Evolutionary conservation across 1,140 invertebrate species (phyloP), one percentile per base, ranked within the genome.

Genomic region (Gonioctena quinquepunctata): DNA sequence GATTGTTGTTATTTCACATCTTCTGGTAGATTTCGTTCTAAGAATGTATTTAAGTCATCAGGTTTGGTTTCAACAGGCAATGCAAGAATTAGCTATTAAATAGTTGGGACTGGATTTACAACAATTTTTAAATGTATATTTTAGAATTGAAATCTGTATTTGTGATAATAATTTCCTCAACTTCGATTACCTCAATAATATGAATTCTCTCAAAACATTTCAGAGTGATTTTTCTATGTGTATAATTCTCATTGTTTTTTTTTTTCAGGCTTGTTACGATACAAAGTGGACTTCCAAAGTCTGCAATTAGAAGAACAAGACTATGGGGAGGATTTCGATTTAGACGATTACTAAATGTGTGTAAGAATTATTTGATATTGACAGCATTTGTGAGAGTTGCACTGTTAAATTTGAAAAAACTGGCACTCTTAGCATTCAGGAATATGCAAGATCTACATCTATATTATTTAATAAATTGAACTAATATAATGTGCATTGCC

Each of bases 241-340:
- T n/a, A n/a, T n/a, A n/a, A n/a, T n/a, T n/a, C n/a, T 18, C 8
- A 21, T 54, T 8, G 52, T 54, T 75, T 64, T 72, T 69, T 27
- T 81, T 85, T 88, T 87, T 13, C 87, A 97, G 96, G 96, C 83
- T 91, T 99, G 79, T 90, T 99, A 77, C 93, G 98, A 73, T 99
- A 99, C 89, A 96, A 98, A 87, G 97, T 99, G 76, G 97, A 99
- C 87, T 97, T 99, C 89, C 96, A 98, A 83, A 94, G 93, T 82
- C 91, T 99, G 89, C 96, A 99, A 83, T 88, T 94, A 77, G 93
- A 96, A 77, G 94, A 97, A 61, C 87, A 92, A 79, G 93, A 94
- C 75, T 88, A 88, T 69, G 92, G 94, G 80, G 92, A 93, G 75
- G 86, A 91, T 75, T 94, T 92, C 85, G 95, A 98, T 85, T 87